Conservation (phyloP, 2,888 invertebrate species). For the Hoplodrina blanda region DNA sequence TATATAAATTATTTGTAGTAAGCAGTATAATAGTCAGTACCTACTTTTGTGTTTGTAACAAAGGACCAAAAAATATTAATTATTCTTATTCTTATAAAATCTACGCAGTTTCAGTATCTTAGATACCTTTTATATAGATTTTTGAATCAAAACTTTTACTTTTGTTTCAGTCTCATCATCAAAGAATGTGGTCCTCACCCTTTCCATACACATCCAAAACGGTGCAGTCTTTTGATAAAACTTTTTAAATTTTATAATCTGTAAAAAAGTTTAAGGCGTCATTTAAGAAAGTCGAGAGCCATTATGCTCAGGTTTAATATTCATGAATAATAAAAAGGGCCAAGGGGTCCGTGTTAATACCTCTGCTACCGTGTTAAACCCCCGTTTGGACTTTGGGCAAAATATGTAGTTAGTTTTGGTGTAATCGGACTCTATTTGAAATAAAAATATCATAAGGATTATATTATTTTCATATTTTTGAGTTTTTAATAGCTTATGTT, state of each 20-base stretch:
- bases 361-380: constrained; percentile 45
- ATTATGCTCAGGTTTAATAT: constrained; percentile 66
- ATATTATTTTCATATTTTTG: no score
- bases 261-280: constrained; percentile 68
- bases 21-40: no score
- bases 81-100: not conserved
- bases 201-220: constrained; percentile 48
- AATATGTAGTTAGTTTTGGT: constrained; percentile 22
- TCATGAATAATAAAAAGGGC: constrained; percentile 74
- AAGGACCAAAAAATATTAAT: no score
- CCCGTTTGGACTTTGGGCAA: constrained; percentile 11
- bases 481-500: no score
- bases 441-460: no score
- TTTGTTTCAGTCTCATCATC: not conserved
- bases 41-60: no score
- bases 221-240: constrained; percentile 62
- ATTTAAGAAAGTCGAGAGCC: constrained; percentile 62
- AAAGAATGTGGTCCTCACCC: constrained; percentile 16
- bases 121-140: not conserved
- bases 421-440: constrained; percentile 10
- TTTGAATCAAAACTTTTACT: not conserved
- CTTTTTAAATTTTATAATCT: constrained; percentile 64
- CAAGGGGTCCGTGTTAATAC: constrained; percentile 64
- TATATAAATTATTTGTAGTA: no score
- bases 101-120: not conserved